Percentiles rank a stretch among this genome's conserved stretches.
phyloP scores from a whole-genome alignment of 2,113 vertebrate genomes.

The Speoplatyrhinus poulsoni region DNA sequence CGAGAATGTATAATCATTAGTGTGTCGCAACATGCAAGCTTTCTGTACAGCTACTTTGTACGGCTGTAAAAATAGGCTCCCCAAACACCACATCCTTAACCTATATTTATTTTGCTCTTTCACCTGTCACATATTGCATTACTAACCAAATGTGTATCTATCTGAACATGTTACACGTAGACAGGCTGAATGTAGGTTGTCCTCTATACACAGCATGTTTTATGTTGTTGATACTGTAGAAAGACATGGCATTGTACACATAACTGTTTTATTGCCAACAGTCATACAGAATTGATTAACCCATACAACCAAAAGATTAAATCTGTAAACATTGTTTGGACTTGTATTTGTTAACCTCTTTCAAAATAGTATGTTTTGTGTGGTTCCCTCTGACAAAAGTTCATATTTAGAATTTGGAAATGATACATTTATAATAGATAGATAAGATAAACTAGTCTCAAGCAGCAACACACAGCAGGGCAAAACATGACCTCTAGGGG shows the following conservation, averaged over 20 bases:
- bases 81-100: constrained; percentile 1
- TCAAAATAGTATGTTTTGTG: constrained; percentile 70
- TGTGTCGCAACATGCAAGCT: not conserved
- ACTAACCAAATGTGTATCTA: not conserved
- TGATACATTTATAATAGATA: constrained; percentile 71
- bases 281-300: constrained; percentile 74
- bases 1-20: not conserved
- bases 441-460: constrained; percentile 54
- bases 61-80: not conserved
- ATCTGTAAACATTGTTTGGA: constrained; percentile 77
- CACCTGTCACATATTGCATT: not conserved
- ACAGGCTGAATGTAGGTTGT: not conserved
- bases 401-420: constrained; percentile 66
- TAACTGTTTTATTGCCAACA: constrained; percentile 82
- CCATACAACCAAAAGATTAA: constrained; percentile 75
- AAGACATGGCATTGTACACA: constrained; percentile 43
- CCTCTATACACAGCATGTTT: not conserved
- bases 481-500: constrained; percentile 70
- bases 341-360: constrained; percentile 53
- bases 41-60: not conserved
- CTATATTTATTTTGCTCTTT: not conserved
- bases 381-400: constrained; percentile 63
- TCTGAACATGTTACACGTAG: not conserved
- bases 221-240: not conserved
- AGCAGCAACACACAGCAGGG: constrained; percentile 77